phyloP scores from a whole-genome alignment of 2,113 vertebrate genomes.

The Megalops atlanticus region DNA sequence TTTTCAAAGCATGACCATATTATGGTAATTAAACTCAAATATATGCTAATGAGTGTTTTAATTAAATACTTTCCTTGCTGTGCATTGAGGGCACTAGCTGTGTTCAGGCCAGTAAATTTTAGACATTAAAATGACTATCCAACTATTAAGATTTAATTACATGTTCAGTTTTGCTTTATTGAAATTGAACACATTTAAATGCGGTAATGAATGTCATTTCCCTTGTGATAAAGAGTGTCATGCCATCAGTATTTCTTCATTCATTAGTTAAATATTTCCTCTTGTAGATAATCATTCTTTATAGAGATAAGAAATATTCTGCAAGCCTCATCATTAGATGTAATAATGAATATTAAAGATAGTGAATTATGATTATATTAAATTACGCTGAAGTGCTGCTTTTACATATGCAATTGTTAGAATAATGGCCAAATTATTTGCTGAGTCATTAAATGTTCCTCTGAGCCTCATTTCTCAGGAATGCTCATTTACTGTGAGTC shows the following conservation, averaged over 20 bases:
- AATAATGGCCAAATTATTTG: too few relatives aligned
- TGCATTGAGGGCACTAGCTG: not conserved
- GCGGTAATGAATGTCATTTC: too few relatives aligned
- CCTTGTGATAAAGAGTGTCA: too few relatives aligned
- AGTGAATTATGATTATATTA: too few relatives aligned
- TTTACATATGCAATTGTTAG: too few relatives aligned
- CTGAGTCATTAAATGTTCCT: too few relatives aligned
- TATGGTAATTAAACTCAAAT: slow-evolving; percentile 3
- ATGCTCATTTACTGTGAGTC: too few relatives aligned
- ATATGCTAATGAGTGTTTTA: not conserved
- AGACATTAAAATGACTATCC: not conserved
- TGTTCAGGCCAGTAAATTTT: not conserved
- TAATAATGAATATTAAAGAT: too few relatives aligned
- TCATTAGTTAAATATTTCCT: not conserved
- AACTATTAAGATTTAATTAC: not conserved
- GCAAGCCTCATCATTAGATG: not conserved
- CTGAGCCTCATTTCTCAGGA: too few relatives aligned
- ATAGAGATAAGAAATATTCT: not conserved
- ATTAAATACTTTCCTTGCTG: not conserved
- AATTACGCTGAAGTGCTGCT: too few relatives aligned
- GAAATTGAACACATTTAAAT: not conserved
- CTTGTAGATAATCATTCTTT: not conserved
- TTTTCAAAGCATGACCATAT: not conserved
- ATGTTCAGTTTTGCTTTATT: not conserved
- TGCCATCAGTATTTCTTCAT: too few relatives aligned